These are phyloP conservation scores for Perodicticus potto DNA, from an alignment of 2,797 vertebrate genomes.

Conservation along the genomic window DNA sequence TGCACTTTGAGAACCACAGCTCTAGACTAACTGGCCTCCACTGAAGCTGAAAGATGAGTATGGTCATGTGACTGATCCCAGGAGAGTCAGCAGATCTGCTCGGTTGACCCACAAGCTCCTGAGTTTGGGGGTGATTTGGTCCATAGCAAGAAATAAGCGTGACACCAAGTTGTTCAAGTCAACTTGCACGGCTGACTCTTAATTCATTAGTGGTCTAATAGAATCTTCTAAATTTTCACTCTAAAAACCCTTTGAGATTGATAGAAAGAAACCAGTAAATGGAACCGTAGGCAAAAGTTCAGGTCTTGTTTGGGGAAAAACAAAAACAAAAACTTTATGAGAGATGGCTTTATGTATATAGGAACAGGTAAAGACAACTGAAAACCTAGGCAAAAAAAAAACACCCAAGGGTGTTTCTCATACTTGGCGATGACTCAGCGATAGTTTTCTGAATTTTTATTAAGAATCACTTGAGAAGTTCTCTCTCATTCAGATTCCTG, in stretches of 20 bases:
- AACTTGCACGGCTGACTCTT: background rate
- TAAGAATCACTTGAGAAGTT: background rate
- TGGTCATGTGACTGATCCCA: background rate
- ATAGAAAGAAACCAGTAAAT: background rate
- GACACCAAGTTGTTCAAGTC: background rate
- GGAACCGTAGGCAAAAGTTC: background rate
- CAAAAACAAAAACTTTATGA: background rate
- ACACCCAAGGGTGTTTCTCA: background rate
- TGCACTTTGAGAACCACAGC: background rate
- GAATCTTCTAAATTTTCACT: background rate
- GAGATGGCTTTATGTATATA: background rate
- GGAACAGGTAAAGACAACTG: background rate
- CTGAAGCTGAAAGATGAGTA: background rate
- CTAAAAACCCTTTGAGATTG: background rate
- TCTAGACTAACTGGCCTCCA: background rate
- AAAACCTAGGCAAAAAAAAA: background rate
- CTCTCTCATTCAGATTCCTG: background rate
- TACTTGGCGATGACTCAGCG: background rate
- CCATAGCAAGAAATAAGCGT: background rate
- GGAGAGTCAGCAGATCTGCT: background rate
- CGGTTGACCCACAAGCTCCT: background rate
- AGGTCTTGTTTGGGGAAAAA: background rate
- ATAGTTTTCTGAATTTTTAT: background rate
- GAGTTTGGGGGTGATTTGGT: background rate
- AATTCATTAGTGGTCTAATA: background rate